A percentile compares a stretch with the other conserved stretches of the same genome.
Conservation (phyloP, 2,888 invertebrate genomes). For the Agrilus biguttatus region DNA sequence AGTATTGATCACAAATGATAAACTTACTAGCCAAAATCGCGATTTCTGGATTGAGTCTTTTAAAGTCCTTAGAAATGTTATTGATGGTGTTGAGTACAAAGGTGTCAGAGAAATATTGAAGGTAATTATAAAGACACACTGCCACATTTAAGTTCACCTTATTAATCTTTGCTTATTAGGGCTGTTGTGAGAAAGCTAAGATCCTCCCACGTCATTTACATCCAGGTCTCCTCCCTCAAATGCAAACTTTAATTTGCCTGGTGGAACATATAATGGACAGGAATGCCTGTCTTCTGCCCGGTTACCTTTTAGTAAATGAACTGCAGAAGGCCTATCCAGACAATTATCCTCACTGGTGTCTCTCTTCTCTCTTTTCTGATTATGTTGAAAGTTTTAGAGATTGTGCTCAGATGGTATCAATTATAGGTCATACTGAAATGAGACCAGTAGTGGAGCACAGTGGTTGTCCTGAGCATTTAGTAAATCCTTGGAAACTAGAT, state of each 20-base stretch:
- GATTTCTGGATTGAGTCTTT: constrained; percentile 88
- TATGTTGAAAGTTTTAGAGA: constrained; percentile 88
- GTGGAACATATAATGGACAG: constrained; percentile 84
- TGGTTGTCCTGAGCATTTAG: constrained; percentile 76
- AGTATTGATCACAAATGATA: constrained; percentile 68
- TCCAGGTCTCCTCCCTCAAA: constrained; percentile 66
- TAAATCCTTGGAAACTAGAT: constrained; percentile 89
- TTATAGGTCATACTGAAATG: constrained; percentile 80
- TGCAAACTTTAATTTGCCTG: constrained; percentile 67
- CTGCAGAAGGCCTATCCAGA: constrained; percentile 79
- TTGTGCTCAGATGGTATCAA: constrained; percentile 91
- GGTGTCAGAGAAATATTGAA: constrained; percentile 89
- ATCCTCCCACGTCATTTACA: constrained; percentile 66
- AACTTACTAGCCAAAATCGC: constrained; percentile 63
- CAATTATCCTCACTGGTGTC: constrained; percentile 86
- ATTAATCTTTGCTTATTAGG: constrained; percentile 31
- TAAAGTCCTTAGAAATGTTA: constrained; percentile 65
- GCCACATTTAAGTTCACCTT: not conserved
- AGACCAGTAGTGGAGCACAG: constrained; percentile 89
- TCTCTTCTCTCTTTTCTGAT: constrained; percentile 70
- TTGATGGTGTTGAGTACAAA: constrained; percentile 89
- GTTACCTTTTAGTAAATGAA: constrained; percentile 91
- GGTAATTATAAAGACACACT: constrained; percentile 29
- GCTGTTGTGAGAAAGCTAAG: constrained; percentile 78
- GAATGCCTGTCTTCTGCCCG: constrained; percentile 80